Percentiles rank a stretch among this genome's conserved stretches.
These are phyloP conservation scores for Catocala sponsa DNA, from an alignment of 2,888 invertebrate species.

Conservation along the genomic window DNA sequence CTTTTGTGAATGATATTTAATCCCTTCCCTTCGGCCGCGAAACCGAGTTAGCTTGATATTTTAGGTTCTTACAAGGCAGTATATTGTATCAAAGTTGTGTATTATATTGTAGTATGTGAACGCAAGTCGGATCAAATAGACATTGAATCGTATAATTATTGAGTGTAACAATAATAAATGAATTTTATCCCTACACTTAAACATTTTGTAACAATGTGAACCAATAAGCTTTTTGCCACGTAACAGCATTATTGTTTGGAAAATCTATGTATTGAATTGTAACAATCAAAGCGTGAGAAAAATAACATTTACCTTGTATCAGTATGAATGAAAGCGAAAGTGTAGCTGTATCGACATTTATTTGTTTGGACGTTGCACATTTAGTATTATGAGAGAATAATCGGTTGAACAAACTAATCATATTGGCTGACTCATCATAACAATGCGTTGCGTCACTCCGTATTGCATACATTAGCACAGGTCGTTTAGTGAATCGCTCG, in stretches of 20 bases:
- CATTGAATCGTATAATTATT: too few species aligned
- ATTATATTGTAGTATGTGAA: too few species aligned
- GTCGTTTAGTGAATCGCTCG: slow-evolving; percentile 35
- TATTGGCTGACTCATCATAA: slow-evolving; percentile 58
- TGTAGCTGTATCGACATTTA: slow-evolving; percentile 24
- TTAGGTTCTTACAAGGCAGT: slow-evolving; percentile 4
- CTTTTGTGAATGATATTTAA: slow-evolving; percentile 45
- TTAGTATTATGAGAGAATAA: slow-evolving; percentile 37
- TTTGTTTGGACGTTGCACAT: slow-evolving; percentile 30
- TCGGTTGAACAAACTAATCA: slow-evolving; percentile 36
- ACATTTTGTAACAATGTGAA: slow-evolving; percentile 47
- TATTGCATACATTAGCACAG: slow-evolving; percentile 50
- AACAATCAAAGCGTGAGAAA: slow-evolving; percentile 51
- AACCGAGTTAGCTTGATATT: slow-evolving; percentile 10
- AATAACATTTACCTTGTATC: slow-evolving; percentile 33
- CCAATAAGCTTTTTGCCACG: slow-evolving; percentile 39
- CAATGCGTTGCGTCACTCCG: slow-evolving; percentile 53
- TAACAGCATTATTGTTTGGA: slow-evolving; percentile 36
- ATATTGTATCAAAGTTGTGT: background rate
- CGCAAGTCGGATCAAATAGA: too few species aligned
- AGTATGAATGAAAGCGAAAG: slow-evolving; percentile 41
- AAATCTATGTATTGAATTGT: slow-evolving; percentile 46
- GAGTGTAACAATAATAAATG: slow-evolving; percentile 4
- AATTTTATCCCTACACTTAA: slow-evolving; percentile 19
- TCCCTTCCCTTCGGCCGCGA: slow-evolving; percentile 31